Percentiles rank a stretch among this genome's conserved stretches.
phyloP scores from a whole-genome alignment of 2,888 invertebrate genomes.

The Caenorhabditis doughertyi region DNA sequence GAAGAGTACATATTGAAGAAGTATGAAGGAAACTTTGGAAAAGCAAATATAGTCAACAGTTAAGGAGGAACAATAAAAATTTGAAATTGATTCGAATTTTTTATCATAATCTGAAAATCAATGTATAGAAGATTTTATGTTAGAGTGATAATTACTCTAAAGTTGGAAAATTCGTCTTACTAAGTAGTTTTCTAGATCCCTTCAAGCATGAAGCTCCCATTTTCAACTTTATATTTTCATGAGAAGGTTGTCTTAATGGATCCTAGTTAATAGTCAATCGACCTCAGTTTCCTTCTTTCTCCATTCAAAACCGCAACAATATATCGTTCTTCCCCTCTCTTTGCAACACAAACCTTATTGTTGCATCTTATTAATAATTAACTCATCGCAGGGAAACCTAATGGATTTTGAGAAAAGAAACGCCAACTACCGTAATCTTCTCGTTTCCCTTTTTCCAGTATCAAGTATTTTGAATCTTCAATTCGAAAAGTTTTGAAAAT shows the following conservation, averaged over 20 bases:
- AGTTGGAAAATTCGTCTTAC: background rate
- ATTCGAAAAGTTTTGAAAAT: background rate
- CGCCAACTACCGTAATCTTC: constrained; percentile 15
- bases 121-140: too few species aligned
- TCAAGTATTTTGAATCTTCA: constrained; percentile 14
- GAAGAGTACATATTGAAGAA: too few species aligned
- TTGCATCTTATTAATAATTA: constrained; percentile 49
- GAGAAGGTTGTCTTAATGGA: constrained; percentile 30
- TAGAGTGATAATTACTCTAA: too few species aligned
- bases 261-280: constrained; percentile 48
- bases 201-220: too few species aligned
- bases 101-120: too few species aligned
- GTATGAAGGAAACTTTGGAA: too few species aligned
- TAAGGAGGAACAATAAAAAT: too few species aligned
- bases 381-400: constrained; percentile 23
- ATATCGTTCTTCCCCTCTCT: constrained; percentile 25
- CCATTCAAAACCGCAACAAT: constrained; percentile 49
- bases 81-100: too few species aligned
- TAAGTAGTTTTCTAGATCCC: too few species aligned
- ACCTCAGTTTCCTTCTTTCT: constrained; percentile 2
- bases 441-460: background rate
- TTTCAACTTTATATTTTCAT: background rate
- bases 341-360: constrained; percentile 38
- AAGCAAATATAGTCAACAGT: too few species aligned
- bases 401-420: constrained; percentile 12